Percentiles rank a stretch among this genome's conserved stretches.
Evolutionary conservation across 2,888 invertebrate species (phyloP).

Genomic region (Agrochola lota): DNA sequence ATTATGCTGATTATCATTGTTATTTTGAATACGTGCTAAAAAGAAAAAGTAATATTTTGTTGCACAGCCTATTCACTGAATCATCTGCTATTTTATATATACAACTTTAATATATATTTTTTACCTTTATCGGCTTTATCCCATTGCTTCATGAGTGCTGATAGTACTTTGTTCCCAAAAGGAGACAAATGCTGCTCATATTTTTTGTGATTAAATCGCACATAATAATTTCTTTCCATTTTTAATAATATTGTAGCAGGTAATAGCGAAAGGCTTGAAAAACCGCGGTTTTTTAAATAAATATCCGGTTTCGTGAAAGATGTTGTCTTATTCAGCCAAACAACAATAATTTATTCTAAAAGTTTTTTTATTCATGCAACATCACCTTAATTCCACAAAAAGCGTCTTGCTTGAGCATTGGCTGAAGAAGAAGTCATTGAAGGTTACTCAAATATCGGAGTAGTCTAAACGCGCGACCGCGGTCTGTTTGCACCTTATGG

Average conservation of each 20-base stretch:
- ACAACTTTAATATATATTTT: background rate
- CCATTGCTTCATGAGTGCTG: conserved; percentile 72
- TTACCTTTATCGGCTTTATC: conserved; percentile 64
- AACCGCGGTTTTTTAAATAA: conserved; percentile 8
- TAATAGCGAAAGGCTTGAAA: background rate
- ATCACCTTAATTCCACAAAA: too few species aligned
- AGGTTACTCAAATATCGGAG: too few species aligned
- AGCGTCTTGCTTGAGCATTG: too few species aligned
- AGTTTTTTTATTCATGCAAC: too few species aligned
- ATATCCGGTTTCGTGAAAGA: background rate
- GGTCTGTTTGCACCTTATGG: too few species aligned
- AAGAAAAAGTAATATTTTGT: background rate
- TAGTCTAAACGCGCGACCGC: too few species aligned
- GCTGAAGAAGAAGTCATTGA: too few species aligned
- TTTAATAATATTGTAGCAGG: background rate
- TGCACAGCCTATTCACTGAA: background rate
- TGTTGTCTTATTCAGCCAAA: conserved; percentile 8
- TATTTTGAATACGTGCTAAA: conserved; percentile 52
- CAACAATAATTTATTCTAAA: background rate
- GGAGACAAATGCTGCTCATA: conserved; percentile 77
- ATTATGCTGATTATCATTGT: conserved; percentile 10
- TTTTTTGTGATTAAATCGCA: conserved; percentile 57
- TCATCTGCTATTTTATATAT: background rate
- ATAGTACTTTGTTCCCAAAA: conserved; percentile 81
- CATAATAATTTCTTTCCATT: conserved; percentile 54